Evolutionary conservation across 1,140 invertebrate species (phyloP), one percentile per base, ranked within the genome.

Genomic region (Eulimnadia texana): DNA sequence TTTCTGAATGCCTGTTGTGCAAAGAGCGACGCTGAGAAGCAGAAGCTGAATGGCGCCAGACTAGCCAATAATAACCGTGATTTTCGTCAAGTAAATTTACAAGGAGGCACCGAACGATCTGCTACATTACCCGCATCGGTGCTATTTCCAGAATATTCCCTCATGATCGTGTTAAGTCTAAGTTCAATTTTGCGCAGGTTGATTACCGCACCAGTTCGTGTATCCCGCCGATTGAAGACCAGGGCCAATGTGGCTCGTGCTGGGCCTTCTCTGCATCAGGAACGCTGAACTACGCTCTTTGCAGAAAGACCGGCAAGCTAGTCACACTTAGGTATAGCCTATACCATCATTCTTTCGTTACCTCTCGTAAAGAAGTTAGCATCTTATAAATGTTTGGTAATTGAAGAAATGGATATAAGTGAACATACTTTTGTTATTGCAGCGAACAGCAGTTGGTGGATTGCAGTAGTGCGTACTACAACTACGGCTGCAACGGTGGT

Each of bases 401-500:
- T 54, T 0, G 0, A 0, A 3, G 25, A n/a, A n/a, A n/a, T n/a
- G n/a, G n/a, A n/a, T n/a, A n/a, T n/a, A n/a, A n/a, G n/a, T n/a
- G n/a, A n/a, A n/a, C n/a, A n/a, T n/a, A n/a, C 11, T n/a, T n/a
- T n/a, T n/a, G n/a, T n/a, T n/a, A n/a, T n/a, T n/a, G n/a, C 1
- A 59, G 80, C 27, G 79, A 81, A 52, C 82, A 84, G 66, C 79
- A 82, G 52, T 67, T 84, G 0, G 72, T 84, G 0, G 82, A 84
- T 67, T 84, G 82, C 54, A 77, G 78, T 20, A 42, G 28, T 10
- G n/a, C 51, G 60, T 76, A 73, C 60, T 78, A 78, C 3, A 83
- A 84, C 67, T 62, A 71, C n/a, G 87, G 86, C 2, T 89, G 86
- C 68, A 70, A 77, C 49, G 85, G 85, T 53, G 85, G 85, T 10